Conservation (phyloP, 2,888 invertebrate genomes). For the Lasioglossum vierecki region DNA sequence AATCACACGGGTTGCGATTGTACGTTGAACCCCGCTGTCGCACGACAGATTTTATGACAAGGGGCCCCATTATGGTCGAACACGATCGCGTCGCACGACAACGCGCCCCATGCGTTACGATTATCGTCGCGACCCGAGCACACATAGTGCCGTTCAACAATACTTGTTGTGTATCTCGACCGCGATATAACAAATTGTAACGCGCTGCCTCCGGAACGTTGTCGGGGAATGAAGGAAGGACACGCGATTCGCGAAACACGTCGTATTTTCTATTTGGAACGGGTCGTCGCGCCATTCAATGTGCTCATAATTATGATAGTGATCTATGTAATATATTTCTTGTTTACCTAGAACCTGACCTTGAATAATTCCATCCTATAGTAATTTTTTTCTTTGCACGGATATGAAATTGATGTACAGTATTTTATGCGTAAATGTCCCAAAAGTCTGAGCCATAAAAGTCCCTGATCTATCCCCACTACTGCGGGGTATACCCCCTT, state of each 20-base stretch:
- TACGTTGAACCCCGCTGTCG: constrained; percentile 1
- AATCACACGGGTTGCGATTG: neutral
- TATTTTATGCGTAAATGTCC: no score
- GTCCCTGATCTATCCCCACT: no score
- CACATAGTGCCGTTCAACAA: neutral
- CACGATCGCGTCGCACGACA: constrained; percentile 6
- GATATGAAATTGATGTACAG: no score
- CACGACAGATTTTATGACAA: constrained; percentile 10
- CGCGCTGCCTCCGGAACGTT: neutral
- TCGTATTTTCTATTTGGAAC: neutral
- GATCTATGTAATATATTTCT: no score
- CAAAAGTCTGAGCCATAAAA: no score
- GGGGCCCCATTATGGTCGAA: constrained; percentile 4
- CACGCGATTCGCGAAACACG: neutral
- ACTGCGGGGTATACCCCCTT: no score
- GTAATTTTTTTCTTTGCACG: no score
- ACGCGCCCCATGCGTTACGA: constrained; percentile 7
- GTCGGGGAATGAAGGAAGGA: neutral
- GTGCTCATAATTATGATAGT: no score
- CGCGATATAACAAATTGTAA: neutral
- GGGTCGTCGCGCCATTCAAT: neutral
- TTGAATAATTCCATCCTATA: no score
- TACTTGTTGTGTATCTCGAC: neutral
- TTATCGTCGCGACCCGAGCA: neutral
- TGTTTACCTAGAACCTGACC: no score